Evolutionary conservation across 2,888 invertebrate genomes (phyloP), one percentile per base, ranked within the genome.

Genomic region (Temnothorax unifasciatus): DNA sequence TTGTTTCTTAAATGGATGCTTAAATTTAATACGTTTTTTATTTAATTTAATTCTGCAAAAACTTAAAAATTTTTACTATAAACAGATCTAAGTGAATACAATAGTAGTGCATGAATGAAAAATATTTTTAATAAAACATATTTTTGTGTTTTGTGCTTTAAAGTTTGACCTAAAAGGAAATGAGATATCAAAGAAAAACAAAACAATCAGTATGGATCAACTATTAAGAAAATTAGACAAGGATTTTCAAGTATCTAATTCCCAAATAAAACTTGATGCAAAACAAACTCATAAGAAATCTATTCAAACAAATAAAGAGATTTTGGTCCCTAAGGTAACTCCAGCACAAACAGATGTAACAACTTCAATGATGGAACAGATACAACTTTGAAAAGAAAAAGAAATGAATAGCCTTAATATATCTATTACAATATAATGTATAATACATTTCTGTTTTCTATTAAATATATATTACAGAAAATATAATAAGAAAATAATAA

Each of bases 171-270:
- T 93, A n/a, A 94, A 94, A 87, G 86, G 90, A 54, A 92, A 92
- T 82, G 93, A 94, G 81, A 94, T 92, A 83, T 91, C 90, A 15
- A 86, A 84, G 92, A 91, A 18, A 66, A 93, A 93, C 29, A 94
- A 94, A 85, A 93, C 92, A 15, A 90, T 87, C 2, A 86, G 89
- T 41, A 91, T 95, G 71, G 94, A 95, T 87, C 90, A 93, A 66
- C 93, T 94, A 71, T 89, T 95, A 87, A 89, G 91, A 69, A 90
- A 93, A 83, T 81, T 95, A 59, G 92, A 93, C 54, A 92, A 91
- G 83, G 92, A 94, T 87, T 89, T 93, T 13, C 85, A 88, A 82
- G 91, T 89, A 41, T 76, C 87, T 61, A 77, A 79, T 82, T 71
- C 74, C 44, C 83, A 71, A 52, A 13, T 29, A 83, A 88, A 82